Base-by-base conservation (phyloP, 2,113 vertebrate genomes). In the Phyllostomus discolor region DNA sequence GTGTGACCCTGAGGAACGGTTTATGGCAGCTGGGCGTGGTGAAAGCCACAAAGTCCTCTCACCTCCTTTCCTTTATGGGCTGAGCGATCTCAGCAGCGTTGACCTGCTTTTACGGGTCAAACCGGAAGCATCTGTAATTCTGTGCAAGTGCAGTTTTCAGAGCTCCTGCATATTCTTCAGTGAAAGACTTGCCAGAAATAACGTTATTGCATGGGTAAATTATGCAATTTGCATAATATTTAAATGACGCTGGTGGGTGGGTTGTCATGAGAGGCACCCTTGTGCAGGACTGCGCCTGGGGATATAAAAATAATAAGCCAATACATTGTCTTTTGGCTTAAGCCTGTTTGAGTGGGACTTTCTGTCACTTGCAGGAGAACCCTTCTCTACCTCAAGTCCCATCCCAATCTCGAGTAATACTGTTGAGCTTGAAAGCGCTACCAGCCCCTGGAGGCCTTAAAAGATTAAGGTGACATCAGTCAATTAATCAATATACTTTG, bases 171-270 rank as follows among this genome's bases (percentile, higher is more conserved):
- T 82, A 70, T 62, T 64, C 24, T 35, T 90, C 48, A 16, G 35
- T 66, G 24, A 89, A 90, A 92, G 46, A 7, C 31, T 43, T 43
- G n/a, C 89, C 88, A 92, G 73, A 92, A 82, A 86, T 76, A 89
- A 80, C 22, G 10, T 57, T 72, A 86, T 81, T 64, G 66, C 35
- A 19, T 48, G 59, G 89, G 75, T 48, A 86, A 88, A 85, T 85
- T 89, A 46, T 94, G 16, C 82, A 57, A 79, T 92, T 96, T 48
- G 76, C 46, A 66, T 41, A 52, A 20, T 64, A 86, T 89, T 82
- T 89, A 94, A 94, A 78, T 70, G 78, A 50, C 67, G 43, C 64
- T 16, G n/a, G 88, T 76, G 69, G n/a, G 88, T 72, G 69, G 79
- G 46, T 38, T 81, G 20, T 70, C 83, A 90, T 24, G 64, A 93